Conservation (phyloP, 2,113 vertebrate genomes). For the Pogonocichla stellata region DNA sequence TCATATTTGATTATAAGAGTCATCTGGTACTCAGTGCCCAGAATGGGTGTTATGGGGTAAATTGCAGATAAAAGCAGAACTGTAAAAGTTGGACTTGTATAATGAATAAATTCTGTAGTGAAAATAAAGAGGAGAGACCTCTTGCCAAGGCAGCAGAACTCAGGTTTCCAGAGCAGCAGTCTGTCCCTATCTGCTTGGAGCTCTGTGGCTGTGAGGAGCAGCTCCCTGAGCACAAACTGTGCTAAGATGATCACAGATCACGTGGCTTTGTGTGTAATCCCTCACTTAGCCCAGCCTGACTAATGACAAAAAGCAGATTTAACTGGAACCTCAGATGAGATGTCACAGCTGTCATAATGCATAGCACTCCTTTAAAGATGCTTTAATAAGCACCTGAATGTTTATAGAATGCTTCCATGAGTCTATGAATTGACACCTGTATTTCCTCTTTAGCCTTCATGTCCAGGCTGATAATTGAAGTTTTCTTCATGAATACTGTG, state of each 20-base stretch:
- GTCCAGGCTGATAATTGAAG: not conserved
- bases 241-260: not conserved
- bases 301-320: not conserved
- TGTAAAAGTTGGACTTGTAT: not conserved
- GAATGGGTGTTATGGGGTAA: not conserved
- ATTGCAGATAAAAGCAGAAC: not conserved
- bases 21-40: not conserved
- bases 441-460: not conserved
- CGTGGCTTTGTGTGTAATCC: not conserved
- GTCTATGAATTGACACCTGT: not conserved
- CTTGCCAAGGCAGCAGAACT: not conserved
- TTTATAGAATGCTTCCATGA: not conserved
- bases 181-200: not conserved
- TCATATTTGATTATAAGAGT: not conserved
- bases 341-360: not conserved
- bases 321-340: not conserved
- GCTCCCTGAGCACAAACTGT: not conserved
- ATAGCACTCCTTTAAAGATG: not conserved
- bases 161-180: accelerated
- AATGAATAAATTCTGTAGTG: not conserved
- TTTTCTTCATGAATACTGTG: not conserved
- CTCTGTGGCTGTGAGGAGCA: not conserved
- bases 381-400: not conserved
- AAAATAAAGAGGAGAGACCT: not conserved
- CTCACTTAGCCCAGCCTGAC: not conserved